These are phyloP conservation scores for Ictalurus furcatus DNA, from an alignment of 2,113 vertebrate species.

Conservation along the genomic window DNA sequence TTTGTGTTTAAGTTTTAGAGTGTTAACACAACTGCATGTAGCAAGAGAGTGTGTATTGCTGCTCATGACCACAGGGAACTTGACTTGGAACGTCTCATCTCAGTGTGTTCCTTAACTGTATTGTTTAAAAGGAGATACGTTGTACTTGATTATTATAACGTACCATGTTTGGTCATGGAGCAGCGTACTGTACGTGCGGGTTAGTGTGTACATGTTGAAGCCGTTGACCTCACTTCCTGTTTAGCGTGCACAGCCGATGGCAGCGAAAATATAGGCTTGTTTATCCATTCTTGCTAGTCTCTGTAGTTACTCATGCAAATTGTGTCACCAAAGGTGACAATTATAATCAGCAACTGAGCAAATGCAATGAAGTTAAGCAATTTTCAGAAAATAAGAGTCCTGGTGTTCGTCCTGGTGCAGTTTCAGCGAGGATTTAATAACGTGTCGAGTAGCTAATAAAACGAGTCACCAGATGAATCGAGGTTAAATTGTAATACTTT, in stretches of 20 bases:
- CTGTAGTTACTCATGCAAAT: constrained; percentile 60
- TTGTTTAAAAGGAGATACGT: neutral
- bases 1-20: neutral
- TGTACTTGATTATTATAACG: neutral
- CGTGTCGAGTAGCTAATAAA: neutral
- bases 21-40: neutral
- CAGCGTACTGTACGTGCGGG: neutral
- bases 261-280: neutral
- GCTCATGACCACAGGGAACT: neutral
- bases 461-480: neutral
- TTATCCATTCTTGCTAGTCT: constrained; percentile 32
- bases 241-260: constrained; percentile 29
- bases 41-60: neutral
- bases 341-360: constrained; percentile 36
- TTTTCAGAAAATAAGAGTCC: neutral
- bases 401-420: neutral
- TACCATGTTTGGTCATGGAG: neutral
- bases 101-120: neutral
- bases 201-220: neutral
- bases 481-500: neutral
- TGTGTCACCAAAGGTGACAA: constrained; percentile 49
- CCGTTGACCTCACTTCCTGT: constrained; percentile 18
- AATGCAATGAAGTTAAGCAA: constrained; percentile 8
- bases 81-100: neutral
- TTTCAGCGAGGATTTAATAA: neutral